phyloP scores from a whole-genome alignment of 2,113 vertebrate genomes.

The Gavia stellata region DNA sequence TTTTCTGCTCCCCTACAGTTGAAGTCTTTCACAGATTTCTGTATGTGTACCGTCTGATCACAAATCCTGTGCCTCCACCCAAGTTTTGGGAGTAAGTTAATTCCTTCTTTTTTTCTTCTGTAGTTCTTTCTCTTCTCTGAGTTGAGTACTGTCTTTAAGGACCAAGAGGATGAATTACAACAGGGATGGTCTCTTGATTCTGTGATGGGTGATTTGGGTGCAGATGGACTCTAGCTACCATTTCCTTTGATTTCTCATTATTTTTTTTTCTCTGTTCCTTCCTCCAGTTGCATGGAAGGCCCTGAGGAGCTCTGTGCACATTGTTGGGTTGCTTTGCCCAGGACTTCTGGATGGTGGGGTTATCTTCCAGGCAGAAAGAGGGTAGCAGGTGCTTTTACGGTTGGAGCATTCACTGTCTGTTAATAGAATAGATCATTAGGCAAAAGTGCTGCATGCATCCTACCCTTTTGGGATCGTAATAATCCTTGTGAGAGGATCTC shows the following conservation, averaged over 20 bases:
- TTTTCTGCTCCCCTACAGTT: neutral
- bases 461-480: neutral
- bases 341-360: neutral
- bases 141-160: neutral
- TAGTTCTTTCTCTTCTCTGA: neutral
- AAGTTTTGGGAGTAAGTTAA: neutral
- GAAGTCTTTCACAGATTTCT: neutral
- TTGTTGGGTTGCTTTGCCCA: neutral
- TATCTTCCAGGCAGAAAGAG: neutral
- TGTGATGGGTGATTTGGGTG: neutral
- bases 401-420: neutral
- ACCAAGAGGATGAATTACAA: neutral
- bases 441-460: rapidly evolving
- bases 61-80: neutral
- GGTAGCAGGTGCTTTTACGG: neutral
- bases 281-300: neutral
- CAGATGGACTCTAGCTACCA: neutral
- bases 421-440: neutral
- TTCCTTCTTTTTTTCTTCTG: neutral
- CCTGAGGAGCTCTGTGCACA: neutral
- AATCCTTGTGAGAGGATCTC: neutral
- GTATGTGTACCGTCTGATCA: neutral
- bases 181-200: neutral
- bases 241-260: neutral
- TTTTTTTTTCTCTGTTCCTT: neutral